Base-by-base conservation (phyloP, 2,113 vertebrate genomes). In the Myrmecobius fasciatus region DNA sequence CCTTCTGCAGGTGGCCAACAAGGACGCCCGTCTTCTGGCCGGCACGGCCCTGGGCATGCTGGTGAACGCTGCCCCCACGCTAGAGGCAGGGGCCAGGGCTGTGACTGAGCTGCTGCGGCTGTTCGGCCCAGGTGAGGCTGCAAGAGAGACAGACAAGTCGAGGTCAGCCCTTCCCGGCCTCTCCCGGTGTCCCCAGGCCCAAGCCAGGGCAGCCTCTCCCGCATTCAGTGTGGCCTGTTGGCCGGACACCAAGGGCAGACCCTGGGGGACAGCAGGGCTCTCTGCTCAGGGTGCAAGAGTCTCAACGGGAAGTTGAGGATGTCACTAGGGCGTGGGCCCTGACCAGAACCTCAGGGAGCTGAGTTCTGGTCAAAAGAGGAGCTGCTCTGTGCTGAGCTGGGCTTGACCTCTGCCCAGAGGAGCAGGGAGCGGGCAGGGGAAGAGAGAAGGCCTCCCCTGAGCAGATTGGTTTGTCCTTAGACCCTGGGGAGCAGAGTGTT, bases 11-110 rank as follows among this genome's bases (percentile, higher is more conserved):
- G 97, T 96, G 51, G 96, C 91, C 52, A 98, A 98, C 98, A 99
- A 98, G 96, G 99, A 99, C 94, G 98, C 97, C 0, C 98, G 99
- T 89, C 98, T 99, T 90, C 97, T 99, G 98, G 99, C 98, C 0
- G 99, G 99, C 36, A 99, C 99, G 0, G 98, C 99, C 12, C 96
- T 99, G 95, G 98, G 98, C 97, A 99, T 99, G 99, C 93, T 99
- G 97, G 98, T 99, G 94, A 99, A 99, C 98, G 99, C 98, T 0
- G 98, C 98, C 0, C 95, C 98, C 0, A 97, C 98, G 36, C 94
- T 96, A 1, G 10, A 94, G 93, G 46, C 0, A 0, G 99, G 98
- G n/a, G 98, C 97, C 91, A 96, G 95, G 0, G 98, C 99, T 0
- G 93, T 97, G 6, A 97, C 98, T 98, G 96, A 94, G 93, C 98